These are phyloP conservation scores for Upupa epops DNA, from an alignment of 2,113 vertebrate genomes.

Conservation along the genomic window DNA sequence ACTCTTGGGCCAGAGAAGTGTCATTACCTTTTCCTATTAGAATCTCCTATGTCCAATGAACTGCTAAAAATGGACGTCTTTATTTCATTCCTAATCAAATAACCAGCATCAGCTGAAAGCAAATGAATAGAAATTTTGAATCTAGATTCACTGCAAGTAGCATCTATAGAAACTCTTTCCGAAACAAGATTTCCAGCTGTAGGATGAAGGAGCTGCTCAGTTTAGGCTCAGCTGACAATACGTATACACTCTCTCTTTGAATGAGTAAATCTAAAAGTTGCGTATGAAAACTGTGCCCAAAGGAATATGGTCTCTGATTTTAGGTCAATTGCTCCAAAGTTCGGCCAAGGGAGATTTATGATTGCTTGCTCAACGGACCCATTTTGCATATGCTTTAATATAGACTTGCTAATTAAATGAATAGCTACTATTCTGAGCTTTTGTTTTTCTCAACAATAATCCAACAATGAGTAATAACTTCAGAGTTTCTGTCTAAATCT, in stretches of 20 bases:
- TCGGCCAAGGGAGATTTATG: slow-evolving; percentile 15
- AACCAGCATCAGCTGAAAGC: neutral
- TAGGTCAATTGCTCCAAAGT: slow-evolving; percentile 37
- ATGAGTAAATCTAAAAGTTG: slow-evolving; percentile 34
- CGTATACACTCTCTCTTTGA: neutral
- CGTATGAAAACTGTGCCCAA: neutral
- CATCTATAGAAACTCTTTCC: neutral
- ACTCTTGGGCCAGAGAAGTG: neutral
- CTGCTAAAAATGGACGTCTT: neutral
- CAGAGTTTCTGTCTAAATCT: neutral
- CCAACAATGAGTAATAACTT: neutral
- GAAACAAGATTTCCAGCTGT: neutral
- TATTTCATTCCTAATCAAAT: neutral
- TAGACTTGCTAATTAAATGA: neutral
- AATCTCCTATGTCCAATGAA: neutral
- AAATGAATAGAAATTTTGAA: neutral
- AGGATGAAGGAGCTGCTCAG: neutral
- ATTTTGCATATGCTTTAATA: slow-evolving; percentile 19
- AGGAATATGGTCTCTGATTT: slow-evolving; percentile 18
- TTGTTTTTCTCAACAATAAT: neutral
- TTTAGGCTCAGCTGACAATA: neutral
- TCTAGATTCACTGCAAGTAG: neutral
- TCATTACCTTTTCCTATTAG: neutral
- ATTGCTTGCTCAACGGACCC: neutral
- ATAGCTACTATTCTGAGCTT: neutral